phyloP scores from a whole-genome alignment of 2,113 vertebrate genomes.

The Suricata suricatta region DNA sequence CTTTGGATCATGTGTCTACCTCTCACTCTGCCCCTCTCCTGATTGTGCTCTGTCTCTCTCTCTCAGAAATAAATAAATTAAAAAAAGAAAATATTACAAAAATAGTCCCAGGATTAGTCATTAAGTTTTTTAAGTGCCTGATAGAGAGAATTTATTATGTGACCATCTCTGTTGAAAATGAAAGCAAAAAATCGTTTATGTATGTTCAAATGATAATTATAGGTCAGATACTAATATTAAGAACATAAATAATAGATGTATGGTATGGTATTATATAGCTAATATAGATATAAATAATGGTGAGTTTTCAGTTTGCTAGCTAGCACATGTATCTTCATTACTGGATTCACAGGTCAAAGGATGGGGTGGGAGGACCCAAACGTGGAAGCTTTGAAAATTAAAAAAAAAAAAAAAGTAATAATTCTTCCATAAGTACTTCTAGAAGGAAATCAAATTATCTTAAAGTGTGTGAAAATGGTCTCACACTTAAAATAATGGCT shows the following conservation, averaged over 20 bases:
- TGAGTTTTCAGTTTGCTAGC: neutral
- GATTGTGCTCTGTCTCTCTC: no score
- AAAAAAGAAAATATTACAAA: neutral
- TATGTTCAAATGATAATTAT: slow-evolving; percentile 53
- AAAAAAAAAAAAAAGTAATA: neutral
- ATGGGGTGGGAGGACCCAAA: neutral
- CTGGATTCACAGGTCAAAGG: neutral
- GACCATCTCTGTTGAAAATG: neutral
- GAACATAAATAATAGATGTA: neutral
- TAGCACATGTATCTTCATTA: neutral
- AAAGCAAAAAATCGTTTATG: slow-evolving; percentile 22
- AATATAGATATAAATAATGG: neutral
- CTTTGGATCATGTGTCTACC: no score
- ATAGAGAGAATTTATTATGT: slow-evolving; percentile 28
- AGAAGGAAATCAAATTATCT: slow-evolving; percentile 41
- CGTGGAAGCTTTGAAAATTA: neutral
- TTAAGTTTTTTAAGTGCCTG: slow-evolving; percentile 29
- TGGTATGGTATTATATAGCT: no score
- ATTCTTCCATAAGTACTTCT: slow-evolving; percentile 39
- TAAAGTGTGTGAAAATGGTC: slow-evolving; percentile 54
- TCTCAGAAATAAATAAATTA: no score
- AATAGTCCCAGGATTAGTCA: slow-evolving; percentile 27
- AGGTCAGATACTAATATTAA: neutral
- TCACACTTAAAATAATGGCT: slow-evolving; percentile 59
- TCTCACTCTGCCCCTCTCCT: no score